These are phyloP conservation scores for Alethe diademata DNA, from an alignment of 2,113 vertebrate genomes.

Conservation along the genomic window DNA sequence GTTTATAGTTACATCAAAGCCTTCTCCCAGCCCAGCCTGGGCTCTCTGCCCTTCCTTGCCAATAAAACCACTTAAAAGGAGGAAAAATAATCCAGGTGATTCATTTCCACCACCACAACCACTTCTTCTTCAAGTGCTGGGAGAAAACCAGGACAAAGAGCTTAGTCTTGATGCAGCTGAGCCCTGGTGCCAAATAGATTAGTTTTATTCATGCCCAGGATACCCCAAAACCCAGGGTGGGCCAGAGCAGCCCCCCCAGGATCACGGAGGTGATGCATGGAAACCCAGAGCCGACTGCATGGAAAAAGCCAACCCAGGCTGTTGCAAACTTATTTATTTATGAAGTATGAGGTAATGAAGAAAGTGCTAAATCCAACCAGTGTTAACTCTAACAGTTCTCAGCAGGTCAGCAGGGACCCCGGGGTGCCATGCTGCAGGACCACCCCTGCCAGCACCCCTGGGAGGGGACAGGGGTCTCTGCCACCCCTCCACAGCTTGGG, in stretches of 20 bases:
- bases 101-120: rapidly evolving
- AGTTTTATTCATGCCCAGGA: rapidly evolving
- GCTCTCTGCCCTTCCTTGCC: neutral
- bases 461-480: neutral
- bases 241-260: neutral
- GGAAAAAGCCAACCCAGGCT: slow-evolving; percentile 44
- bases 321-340: slow-evolving; percentile 64
- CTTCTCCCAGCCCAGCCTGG: neutral
- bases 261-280: rapidly evolving
- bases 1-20: slow-evolving; percentile 38
- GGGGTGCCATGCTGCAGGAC: neutral
- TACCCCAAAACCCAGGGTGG: neutral
- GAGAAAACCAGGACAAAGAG: slow-evolving; percentile 18
- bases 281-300: neutral
- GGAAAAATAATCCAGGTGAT: slow-evolving; percentile 48
- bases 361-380: slow-evolving; percentile 63
- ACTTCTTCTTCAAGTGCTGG: rapidly evolving
- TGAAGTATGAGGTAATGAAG: slow-evolving; percentile 64
- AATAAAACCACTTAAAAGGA: slow-evolving; percentile 35
- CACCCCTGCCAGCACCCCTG: neutral
- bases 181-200: neutral
- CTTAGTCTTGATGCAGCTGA: neutral
- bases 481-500: rapidly evolving
- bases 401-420: neutral
- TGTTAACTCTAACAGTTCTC: slow-evolving; percentile 19